Evolutionary conservation across 2,113 vertebrate genomes (phyloP), one percentile per base, ranked within the genome.

Genomic region (Crotalus horridus): DNA sequence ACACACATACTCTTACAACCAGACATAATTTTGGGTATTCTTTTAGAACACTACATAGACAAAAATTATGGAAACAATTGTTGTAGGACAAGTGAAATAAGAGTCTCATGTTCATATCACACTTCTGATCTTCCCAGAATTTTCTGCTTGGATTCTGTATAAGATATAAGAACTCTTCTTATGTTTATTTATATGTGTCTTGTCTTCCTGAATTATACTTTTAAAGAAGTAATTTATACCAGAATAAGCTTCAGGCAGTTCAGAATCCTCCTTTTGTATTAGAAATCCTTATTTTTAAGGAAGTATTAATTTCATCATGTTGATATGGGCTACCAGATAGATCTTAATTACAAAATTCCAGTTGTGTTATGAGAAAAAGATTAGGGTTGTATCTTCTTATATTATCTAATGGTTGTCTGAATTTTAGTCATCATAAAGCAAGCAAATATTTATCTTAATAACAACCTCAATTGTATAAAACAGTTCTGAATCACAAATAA

Each of bases 371-470:
- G n/a, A 43, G 17, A 81, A 81, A 81, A 81, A 43, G 17, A 21
- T 81, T 81, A 39, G 33, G 1, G 17, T 81, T 39, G 74, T 43
- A 81, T 81, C 33, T 43, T 43, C 7, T 43, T 81, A 8, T 43
- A 81, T 7, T 39, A 33, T 33, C 33, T 43, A 43, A 3, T 39
- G 74, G 33, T 21, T 43, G 74, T 43, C 33, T 81, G 74, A 39
- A 81, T 43, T 21, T 39, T 43, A 39, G 33, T 81, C 17, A 81
- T 9, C 74, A 81, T 81, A 81, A 81, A 81, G n/a, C 69, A 39
- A 1, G 90, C 94, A 94, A 97, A 54, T 90, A 95, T 90, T 91
- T 95, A 95, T 8, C 4, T 85, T 91, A 90, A 89, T 94, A 96
- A 96, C 55, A 59, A 33, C 12, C 95, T 89, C 92, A 33, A 94